Conservation (phyloP, 2,888 invertebrate species). For the Endotricha flammealis region DNA sequence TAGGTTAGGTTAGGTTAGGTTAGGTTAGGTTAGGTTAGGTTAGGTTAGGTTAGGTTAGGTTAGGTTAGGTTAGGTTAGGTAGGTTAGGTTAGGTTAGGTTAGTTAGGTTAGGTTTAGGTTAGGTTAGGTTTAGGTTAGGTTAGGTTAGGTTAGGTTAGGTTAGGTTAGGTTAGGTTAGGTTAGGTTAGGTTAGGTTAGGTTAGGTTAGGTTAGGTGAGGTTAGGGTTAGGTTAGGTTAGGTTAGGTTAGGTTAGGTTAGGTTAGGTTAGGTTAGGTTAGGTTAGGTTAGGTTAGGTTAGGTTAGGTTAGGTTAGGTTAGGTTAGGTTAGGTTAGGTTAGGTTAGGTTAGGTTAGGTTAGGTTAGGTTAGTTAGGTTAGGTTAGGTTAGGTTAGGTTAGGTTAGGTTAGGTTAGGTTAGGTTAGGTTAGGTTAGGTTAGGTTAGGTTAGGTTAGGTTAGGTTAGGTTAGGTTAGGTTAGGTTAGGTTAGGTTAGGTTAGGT, state of each 20-base stretch:
- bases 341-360: constrained; percentile 23
- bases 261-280: constrained; percentile 19
- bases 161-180: constrained; percentile 23
- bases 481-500: constrained; percentile 17
- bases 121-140: constrained; percentile 20
- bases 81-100: constrained; percentile 20
- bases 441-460: constrained; percentile 18
- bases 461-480: constrained; percentile 17
- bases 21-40: constrained; percentile 18
- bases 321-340: constrained; percentile 21
- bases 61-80: constrained; percentile 20
- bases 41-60: constrained; percentile 17
- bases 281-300: constrained; percentile 19
- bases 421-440: constrained; percentile 17
- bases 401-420: constrained; percentile 19
- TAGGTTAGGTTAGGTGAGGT: constrained; percentile 17
- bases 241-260: constrained; percentile 17
- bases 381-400: constrained; percentile 20
- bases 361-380: constrained; percentile 23
- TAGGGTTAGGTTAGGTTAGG: constrained; percentile 13
- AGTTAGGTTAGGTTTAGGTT: constrained; percentile 19
- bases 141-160: constrained; percentile 20
- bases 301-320: constrained; percentile 18
- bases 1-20: constrained; percentile 19
- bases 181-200: constrained; percentile 20